Conservation (phyloP, 2,113 vertebrate genomes). For the Anoura caudifer region DNA sequence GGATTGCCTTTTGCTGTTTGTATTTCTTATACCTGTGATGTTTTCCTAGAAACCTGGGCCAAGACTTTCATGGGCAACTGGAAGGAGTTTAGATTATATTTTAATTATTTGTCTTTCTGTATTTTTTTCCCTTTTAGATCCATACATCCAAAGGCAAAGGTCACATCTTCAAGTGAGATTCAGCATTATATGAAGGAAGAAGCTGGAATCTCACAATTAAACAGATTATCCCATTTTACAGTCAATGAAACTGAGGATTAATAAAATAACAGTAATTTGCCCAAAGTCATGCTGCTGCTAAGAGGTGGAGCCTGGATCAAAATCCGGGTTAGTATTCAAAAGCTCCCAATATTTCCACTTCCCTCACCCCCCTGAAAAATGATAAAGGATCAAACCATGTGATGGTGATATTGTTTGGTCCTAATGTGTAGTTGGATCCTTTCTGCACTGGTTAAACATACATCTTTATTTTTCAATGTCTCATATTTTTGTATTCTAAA, state of each 20-base stretch:
- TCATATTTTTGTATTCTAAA: not conserved
- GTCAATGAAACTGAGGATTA: not conserved
- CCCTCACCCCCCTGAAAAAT: not conserved
- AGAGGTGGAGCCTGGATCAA: not conserved
- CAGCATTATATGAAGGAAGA: not conserved
- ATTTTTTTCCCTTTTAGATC: not conserved
- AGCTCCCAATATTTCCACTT: not conserved
- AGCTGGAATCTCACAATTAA: not conserved
- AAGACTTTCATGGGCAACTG: not conserved
- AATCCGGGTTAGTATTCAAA: not conserved
- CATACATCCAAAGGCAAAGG: not conserved
- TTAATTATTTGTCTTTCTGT: conserved; percentile 13
- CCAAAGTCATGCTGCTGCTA: not conserved
- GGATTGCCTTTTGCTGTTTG: not conserved
- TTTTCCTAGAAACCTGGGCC: not conserved
- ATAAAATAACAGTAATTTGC: not conserved
- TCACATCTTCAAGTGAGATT: not conserved
- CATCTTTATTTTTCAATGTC: not conserved
- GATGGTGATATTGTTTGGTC: not conserved
- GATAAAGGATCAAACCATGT: not conserved
- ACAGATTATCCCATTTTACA: not conserved
- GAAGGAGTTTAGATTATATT: not conserved
- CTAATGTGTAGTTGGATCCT: not conserved
- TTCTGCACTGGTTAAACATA: not conserved
- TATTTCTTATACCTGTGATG: not conserved